phyloP scores from a whole-genome alignment of 2,113 vertebrate species.

The Orycteropus afer region DNA sequence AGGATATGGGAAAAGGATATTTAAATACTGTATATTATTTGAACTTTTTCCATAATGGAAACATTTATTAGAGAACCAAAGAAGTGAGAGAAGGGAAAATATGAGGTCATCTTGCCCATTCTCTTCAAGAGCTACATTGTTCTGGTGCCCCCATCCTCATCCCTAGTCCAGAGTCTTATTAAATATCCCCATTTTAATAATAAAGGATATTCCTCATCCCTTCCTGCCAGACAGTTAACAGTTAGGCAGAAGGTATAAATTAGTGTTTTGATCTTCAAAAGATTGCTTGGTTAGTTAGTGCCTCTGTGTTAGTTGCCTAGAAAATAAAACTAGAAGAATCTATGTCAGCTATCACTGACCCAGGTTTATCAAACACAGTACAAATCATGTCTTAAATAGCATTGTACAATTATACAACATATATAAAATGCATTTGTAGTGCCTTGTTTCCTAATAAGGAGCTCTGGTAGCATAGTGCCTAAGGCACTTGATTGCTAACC shows the following conservation, averaged over 20 bases:
- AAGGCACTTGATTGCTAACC: too few species aligned
- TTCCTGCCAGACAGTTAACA: neutral
- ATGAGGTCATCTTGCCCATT: slow-evolving; percentile 60
- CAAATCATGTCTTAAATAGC: neutral
- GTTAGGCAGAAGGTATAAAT: neutral
- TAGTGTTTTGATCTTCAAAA: slow-evolving; percentile 7
- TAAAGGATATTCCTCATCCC: neutral
- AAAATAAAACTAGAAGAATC: slow-evolving; percentile 34
- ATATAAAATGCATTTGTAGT: neutral
- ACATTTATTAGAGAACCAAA: slow-evolving; percentile 54
- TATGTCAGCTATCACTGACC: neutral
- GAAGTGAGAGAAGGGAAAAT: slow-evolving; percentile 70
- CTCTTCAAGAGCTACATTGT: slow-evolving; percentile 57
- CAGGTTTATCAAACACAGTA: neutral
- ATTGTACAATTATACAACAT: neutral
- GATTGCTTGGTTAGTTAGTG: slow-evolving; percentile 8
- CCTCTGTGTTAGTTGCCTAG: neutral
- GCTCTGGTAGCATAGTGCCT: too few species aligned
- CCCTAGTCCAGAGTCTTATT: neutral
- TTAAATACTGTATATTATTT: slow-evolving; percentile 49
- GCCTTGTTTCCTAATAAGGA: too few species aligned
- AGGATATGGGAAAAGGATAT: slow-evolving; percentile 34
- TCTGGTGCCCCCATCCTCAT: neutral
- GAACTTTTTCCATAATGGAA: slow-evolving; percentile 37
- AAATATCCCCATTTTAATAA: slow-evolving; percentile 50